Evolutionary conservation across 2,888 invertebrate species (phyloP).

Genomic region (Xanthorhoe designata): DNA sequence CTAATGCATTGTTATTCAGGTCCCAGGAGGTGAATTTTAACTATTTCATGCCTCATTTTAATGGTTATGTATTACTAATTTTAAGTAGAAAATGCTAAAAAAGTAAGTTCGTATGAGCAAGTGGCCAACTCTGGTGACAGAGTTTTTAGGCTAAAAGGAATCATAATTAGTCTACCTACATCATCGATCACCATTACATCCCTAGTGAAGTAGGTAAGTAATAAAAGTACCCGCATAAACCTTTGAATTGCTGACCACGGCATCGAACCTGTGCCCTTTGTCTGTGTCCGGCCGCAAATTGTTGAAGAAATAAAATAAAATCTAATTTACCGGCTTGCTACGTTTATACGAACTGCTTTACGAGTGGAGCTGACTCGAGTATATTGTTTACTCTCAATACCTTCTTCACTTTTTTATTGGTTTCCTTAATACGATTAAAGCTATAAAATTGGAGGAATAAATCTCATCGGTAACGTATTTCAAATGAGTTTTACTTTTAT

Average conservation of each 20-base stretch:
- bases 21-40: too few species aligned
- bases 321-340: slow-evolving; percentile 82
- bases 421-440: slow-evolving; percentile 60
- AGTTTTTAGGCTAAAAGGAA: neutral
- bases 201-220: slow-evolving; percentile 71
- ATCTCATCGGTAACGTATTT: slow-evolving; percentile 46
- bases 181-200: slow-evolving; percentile 51
- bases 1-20: too few species aligned
- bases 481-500: slow-evolving; percentile 6
- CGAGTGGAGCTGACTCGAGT: slow-evolving; percentile 71
- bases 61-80: too few species aligned
- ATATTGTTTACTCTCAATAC: slow-evolving; percentile 75
- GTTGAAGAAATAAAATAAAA: slow-evolving; percentile 85
- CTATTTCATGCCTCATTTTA: too few species aligned
- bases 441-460: slow-evolving; percentile 55
- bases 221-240: slow-evolving; percentile 84
- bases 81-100: too few species aligned
- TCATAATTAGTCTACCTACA: neutral
- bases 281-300: slow-evolving; percentile 80
- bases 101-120: too few species aligned
- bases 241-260: slow-evolving; percentile 84
- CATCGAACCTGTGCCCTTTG: slow-evolving; percentile 81
- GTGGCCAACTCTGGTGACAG: too few species aligned
- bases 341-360: slow-evolving; percentile 80
- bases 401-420: slow-evolving; percentile 61